A percentile compares a stretch with the other conserved stretches of the same genome.
These are phyloP conservation scores for Parascotia fuliginaria DNA, from an alignment of 2,888 invertebrate genomes.

Conservation along the genomic window DNA sequence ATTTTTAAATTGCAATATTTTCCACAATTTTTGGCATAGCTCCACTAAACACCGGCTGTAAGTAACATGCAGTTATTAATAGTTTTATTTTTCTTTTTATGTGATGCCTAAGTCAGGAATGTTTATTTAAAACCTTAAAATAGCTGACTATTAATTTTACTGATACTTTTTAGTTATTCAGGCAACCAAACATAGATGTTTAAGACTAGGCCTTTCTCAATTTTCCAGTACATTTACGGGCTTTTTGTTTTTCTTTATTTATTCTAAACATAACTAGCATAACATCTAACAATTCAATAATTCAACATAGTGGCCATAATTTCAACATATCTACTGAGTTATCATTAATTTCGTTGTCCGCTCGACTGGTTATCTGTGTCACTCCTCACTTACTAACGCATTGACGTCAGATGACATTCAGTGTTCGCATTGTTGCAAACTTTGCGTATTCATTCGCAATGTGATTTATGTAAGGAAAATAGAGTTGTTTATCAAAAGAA, in stretches of 20 bases:
- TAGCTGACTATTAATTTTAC: no score
- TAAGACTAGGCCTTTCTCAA: no score
- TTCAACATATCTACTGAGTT: conserved; percentile 9
- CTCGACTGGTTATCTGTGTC: conserved; percentile 36
- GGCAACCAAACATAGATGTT: no score
- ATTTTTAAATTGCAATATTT: conserved; percentile 21
- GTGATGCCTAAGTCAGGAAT: conserved; percentile 5
- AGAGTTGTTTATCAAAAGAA: no score
- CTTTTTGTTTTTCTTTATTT: no score
- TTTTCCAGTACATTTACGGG: no score
- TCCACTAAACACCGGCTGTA: conserved; percentile 39
- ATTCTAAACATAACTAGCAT: no score
- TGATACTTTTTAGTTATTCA: no score
- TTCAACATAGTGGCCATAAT: conserved; percentile 5
- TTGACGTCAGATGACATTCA: conserved; percentile 11
- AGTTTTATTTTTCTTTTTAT: conserved; percentile 5
- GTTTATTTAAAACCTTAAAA: no score
- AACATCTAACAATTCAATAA: conserved; percentile 13
- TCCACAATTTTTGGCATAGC: conserved; percentile 32
- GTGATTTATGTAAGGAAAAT: no score
- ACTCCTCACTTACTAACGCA: conserved; percentile 24
- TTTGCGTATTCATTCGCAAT: background rate
- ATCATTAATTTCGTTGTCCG: conserved; percentile 46
- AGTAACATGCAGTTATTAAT: conserved; percentile 35
- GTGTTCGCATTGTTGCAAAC: background rate